phyloP scores from a whole-genome alignment of 2,888 invertebrate species.

The Pristionchus entomophagus region DNA sequence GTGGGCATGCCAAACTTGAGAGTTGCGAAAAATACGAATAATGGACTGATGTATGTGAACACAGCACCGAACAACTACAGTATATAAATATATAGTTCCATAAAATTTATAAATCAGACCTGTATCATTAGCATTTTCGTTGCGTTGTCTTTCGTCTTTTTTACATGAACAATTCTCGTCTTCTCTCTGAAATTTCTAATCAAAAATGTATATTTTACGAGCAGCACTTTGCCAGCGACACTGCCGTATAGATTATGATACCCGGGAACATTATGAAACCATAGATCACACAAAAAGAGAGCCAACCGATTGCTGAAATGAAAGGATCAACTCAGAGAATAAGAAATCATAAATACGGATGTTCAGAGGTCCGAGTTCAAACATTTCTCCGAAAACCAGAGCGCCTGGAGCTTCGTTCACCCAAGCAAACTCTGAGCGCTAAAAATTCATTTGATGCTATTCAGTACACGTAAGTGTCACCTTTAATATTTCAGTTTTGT shows the following conservation, averaged over 20 bases:
- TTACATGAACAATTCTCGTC: not conserved
- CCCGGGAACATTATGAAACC: not conserved
- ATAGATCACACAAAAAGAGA: not conserved
- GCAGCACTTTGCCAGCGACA: not conserved
- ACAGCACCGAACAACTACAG: not conserved
- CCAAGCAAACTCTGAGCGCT: not conserved
- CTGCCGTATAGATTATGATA: not conserved
- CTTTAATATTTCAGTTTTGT: not conserved
- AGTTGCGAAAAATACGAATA: not conserved
- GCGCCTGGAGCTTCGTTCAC: not conserved
- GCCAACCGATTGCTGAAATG: not conserved
- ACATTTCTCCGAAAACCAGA: not conserved
- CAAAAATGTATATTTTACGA: not conserved
- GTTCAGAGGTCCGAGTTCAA: not conserved
- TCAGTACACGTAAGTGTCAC: not conserved
- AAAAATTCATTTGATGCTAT: not conserved
- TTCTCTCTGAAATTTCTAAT: not conserved
- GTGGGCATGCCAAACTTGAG: not conserved
- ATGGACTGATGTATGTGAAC: not conserved
- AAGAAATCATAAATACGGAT: not conserved
- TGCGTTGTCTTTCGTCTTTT: not conserved
- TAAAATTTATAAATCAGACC: not conserved
- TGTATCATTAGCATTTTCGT: conserved; percentile 11
- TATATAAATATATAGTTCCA: not conserved
- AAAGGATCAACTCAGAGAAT: not conserved